phyloP scores from a whole-genome alignment of 2,888 invertebrate species.

The Tolmerus cingulatus region DNA sequence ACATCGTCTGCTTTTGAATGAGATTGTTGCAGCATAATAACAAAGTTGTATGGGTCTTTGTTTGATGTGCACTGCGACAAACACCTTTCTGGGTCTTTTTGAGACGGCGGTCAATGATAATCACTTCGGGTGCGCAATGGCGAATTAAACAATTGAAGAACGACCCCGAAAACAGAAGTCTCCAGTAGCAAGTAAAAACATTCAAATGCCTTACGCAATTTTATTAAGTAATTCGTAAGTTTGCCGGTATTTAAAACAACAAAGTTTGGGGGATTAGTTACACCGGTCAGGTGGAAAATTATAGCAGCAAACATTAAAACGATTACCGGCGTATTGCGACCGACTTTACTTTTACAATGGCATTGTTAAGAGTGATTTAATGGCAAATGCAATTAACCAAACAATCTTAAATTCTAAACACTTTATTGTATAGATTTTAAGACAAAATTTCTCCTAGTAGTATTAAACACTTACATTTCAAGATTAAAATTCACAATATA shows the following conservation, averaged over 20 bases:
- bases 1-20: neutral
- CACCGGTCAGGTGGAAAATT: neutral
- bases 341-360: neutral
- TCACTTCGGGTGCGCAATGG: neutral
- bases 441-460: too few species aligned
- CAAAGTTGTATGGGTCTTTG: too few species aligned
- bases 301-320: neutral
- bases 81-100: neutral
- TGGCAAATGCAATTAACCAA: too few species aligned
- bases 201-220: neutral
- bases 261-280: neutral
- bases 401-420: too few species aligned
- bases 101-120: neutral
- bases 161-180: neutral
- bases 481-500: too few species aligned
- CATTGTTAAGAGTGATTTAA: too few species aligned
- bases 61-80: too few species aligned
- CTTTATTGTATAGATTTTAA: too few species aligned
- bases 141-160: neutral
- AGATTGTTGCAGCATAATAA: neutral
- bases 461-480: too few species aligned
- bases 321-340: neutral
- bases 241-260: neutral
- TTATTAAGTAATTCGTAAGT: neutral
- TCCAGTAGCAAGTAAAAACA: neutral